Conservation (phyloP, 92 coral and sea anemone genomes). For the Zoanthus sociatus region DNA sequence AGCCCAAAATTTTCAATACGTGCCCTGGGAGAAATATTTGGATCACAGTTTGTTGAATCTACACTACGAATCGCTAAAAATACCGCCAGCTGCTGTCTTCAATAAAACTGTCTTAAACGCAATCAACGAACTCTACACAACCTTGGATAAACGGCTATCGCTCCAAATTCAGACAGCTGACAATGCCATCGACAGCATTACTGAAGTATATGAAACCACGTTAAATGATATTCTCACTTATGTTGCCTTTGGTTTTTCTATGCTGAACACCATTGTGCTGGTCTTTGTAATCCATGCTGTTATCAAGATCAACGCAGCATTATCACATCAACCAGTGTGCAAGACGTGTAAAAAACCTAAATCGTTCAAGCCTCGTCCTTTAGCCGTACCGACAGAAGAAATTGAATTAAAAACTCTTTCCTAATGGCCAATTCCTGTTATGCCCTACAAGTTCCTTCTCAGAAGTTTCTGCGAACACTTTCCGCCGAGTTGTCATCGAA, state of each 20-base stretch:
- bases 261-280: conserved; percentile 8
- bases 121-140: not conserved
- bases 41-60: conserved; percentile 1
- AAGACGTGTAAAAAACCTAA: not conserved
- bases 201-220: not conserved
- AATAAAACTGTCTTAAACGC: conserved; percentile 13
- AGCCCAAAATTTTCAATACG: conserved; percentile 14
- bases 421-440: not conserved
- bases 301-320: not conserved
- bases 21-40: conserved; percentile 50
- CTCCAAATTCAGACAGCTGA: not conserved
- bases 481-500: not conserved
- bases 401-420: not conserved
- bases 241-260: conserved; percentile 26
- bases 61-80: conserved; percentile 3
- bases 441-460: not conserved
- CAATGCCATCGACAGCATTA: not conserved
- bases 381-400: not conserved
- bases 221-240: not conserved
- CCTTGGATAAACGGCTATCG: not conserved
- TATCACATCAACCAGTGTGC: not conserved
- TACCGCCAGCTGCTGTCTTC: conserved; percentile 3
- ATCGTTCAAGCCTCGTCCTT: not conserved
- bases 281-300: not conserved
- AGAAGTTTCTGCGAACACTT: not conserved